Evolutionary conservation across 2,888 invertebrate species (phyloP), one percentile per base, ranked within the genome.

Genomic region (Dyspetes luteomarginatus): DNA sequence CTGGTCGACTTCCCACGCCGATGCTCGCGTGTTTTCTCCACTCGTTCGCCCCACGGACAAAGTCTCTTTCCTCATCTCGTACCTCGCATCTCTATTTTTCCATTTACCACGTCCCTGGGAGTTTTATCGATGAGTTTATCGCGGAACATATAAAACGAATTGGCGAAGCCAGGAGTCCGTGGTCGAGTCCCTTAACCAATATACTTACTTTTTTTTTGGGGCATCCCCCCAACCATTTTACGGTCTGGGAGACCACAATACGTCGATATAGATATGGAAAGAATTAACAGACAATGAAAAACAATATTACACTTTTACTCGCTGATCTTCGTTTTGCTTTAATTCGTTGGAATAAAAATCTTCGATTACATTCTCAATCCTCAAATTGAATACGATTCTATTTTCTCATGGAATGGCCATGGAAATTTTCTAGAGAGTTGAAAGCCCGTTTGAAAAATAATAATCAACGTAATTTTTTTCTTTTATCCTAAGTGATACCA

Each of bases 1-100:
- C 81, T 78, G 83, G 83, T 83, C 82, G 78, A 64, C 69, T 83
- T 83, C 81, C 75, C 81, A 83, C 81, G 76, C 65, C 64, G 83
- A 72, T 78, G 69, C 76, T 69, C 67, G 64, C 75, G 41, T 73
- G 60, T 28, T 52, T 62, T 12, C 36, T 36, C 1, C 36, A 12
- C 28, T 67, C 17, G 64, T 48, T 30, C 43, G 52, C 22, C 12
- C 36, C 36, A 36, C 36, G 36, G 9, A 7, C 68, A 68, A 60
- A 73, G 58, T 55, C 64, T 36, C 30, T 15, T 56, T 64, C 26
- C 5, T 68, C 60, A 22, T 65, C 50, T 65, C 22, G n/a, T 45
- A 19, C 55, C 60, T 48, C 52, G 30, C n/a, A 45, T 68, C 52
- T 26, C 60, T 80, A 36, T 36, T 36, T 76, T 72, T 62, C 55